phyloP scores from a whole-genome alignment of 2,113 vertebrate species.

The Nipponia nippon region DNA sequence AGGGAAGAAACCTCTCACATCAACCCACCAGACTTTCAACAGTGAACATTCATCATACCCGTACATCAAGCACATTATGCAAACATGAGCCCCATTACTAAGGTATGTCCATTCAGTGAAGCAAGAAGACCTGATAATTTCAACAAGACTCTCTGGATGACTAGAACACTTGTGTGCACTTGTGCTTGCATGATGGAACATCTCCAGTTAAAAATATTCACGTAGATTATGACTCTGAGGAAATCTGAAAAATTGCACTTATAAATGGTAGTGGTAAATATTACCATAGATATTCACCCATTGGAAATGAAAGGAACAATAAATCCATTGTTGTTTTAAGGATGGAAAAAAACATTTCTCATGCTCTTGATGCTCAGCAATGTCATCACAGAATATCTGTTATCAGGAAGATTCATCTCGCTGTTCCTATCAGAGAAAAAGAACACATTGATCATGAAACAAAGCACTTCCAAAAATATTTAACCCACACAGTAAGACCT shows the following conservation, averaged over 20 bases:
- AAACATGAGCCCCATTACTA: neutral
- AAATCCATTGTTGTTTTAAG: neutral
- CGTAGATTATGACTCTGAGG: neutral
- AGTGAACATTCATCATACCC: neutral
- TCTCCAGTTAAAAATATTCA: neutral
- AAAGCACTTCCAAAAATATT: slow-evolving; percentile 27
- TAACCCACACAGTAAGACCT: slow-evolving; percentile 12
- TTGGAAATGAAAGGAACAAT: neutral
- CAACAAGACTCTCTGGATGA: neutral
- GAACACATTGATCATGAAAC: neutral
- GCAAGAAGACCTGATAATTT: neutral
- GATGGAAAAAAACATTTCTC: neutral
- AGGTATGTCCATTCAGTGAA: neutral
- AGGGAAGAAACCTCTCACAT: neutral
- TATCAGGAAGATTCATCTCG: neutral
- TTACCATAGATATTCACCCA: neutral
- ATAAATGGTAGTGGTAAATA: neutral
- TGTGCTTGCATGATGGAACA: neutral
- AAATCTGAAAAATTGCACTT: neutral
- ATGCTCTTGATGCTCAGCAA: neutral
- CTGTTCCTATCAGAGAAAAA: neutral
- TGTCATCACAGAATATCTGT: neutral
- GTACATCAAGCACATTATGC: neutral
- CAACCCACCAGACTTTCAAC: neutral
- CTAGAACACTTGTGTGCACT: neutral